Percentiles rank a stretch among this genome's conserved stretches.
Conservation (phyloP, 64 coral and sea anemone genomes). For the Montipora sp. region DNA sequence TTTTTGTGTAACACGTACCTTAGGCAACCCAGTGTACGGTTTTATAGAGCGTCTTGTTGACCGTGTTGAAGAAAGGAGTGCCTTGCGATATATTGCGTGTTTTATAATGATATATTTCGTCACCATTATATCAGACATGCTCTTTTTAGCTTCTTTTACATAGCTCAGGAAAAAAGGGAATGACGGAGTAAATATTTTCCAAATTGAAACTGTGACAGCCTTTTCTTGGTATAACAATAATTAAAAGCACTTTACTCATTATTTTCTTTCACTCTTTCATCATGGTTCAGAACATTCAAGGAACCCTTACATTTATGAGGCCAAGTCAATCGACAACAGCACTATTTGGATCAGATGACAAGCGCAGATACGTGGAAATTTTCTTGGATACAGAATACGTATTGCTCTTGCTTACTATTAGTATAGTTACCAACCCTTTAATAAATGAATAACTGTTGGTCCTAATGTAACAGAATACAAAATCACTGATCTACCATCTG, state of each 20-base stretch:
- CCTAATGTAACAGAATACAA: background rate
- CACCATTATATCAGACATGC: too few species aligned
- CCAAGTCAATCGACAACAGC: background rate
- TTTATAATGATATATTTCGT: too few species aligned
- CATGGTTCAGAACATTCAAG: background rate
- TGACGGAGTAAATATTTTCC: too few species aligned
- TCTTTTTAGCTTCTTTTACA: too few species aligned
- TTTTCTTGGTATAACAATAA: too few species aligned
- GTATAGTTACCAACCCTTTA: background rate
- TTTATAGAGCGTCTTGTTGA: too few species aligned
- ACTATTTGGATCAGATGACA: background rate
- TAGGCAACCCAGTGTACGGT: too few species aligned
- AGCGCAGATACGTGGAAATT: background rate
- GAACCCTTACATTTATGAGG: background rate
- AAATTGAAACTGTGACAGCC: too few species aligned
- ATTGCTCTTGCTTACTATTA: background rate
- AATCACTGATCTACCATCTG: background rate
- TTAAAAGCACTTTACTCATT: background rate
- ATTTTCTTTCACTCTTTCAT: background rate
- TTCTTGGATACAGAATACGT: constrained; percentile 5
- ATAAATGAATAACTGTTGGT: background rate
- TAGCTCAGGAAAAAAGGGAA: too few species aligned
- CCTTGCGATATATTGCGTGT: too few species aligned
- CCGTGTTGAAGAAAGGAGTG: too few species aligned
- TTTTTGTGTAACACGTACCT: too few species aligned